phyloP scores from a whole-genome alignment of 2,113 vertebrate genomes.

The Phaetusa simplex region DNA sequence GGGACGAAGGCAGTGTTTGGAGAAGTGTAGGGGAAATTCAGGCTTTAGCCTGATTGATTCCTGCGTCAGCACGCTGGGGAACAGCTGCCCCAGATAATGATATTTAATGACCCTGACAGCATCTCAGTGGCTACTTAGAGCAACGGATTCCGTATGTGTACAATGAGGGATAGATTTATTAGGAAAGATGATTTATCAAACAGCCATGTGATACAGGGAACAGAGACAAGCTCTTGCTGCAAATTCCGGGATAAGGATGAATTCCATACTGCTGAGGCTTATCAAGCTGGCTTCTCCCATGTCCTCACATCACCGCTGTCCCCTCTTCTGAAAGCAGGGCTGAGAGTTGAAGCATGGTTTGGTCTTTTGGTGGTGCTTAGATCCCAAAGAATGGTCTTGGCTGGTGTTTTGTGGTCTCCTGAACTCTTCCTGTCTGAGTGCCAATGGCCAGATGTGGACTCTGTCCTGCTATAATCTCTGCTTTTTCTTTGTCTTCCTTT shows the following conservation, averaged over 20 bases:
- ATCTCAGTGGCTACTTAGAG: conserved; percentile 28
- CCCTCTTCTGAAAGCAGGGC: not conserved
- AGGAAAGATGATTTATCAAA: conserved; percentile 2
- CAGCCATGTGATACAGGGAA: not conserved
- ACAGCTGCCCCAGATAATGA: conserved; percentile 59
- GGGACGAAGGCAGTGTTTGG: conserved; percentile 3
- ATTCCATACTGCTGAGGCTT: not conserved
- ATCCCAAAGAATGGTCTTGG: not conserved
- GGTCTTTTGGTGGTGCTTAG: not conserved
- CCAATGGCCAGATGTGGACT: not conserved
- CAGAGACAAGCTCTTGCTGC: not conserved
- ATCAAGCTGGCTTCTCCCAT: not conserved
- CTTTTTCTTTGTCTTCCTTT: not conserved
- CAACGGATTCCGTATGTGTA: not conserved
- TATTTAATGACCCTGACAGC: conserved; percentile 60
- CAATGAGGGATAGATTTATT: conserved; percentile 5
- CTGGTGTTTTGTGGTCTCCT: not conserved
- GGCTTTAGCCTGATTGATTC: conserved; percentile 37
- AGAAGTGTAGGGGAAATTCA: not conserved
- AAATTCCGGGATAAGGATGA: not conserved
- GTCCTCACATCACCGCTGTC: not conserved
- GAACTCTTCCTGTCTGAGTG: not conserved
- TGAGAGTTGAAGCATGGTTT: not conserved
- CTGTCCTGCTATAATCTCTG: not conserved
- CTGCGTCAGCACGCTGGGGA: conserved; percentile 14